Base-by-base conservation (phyloP, 2,888 invertebrate species). In the Incurvaria masculella region DNA sequence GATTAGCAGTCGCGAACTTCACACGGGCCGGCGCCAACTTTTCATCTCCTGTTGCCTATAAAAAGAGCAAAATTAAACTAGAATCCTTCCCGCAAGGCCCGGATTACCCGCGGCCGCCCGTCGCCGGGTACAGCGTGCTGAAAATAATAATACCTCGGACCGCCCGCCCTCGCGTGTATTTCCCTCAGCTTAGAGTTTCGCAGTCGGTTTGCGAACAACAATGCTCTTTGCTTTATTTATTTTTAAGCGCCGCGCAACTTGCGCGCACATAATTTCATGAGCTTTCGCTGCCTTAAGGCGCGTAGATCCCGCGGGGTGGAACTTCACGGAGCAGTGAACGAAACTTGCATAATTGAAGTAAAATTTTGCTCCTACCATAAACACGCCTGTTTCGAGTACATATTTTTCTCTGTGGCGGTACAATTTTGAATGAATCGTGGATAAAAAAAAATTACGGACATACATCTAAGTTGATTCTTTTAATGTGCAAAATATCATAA, bases 1-100 rank as follows among this genome's bases (percentile, higher is more conserved):
- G 75, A 75, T 76, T 76, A 75, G 69, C 63, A 62, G 61, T 61
- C 64, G 68, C 64, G 65, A 75, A 72, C 64, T 72, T 59, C 55
- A 58, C 57, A 56, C 55, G 57, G 60, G 59, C 62, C 56, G 57
- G 54, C 62, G 53, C 51, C 55, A 71, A 75, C 69, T 74, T 74
- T 69, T 68, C 72, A 71, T 68, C 72, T 70, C 66, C 65, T 69
- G 69, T 69, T 69, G 66, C 68, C 67, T 69, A 64, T 62, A 61
- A 61, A 64, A 67, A 66, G 61, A 66, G 59, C 65, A 66, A 64
- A 64, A 62, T 62, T 55, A 55, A 59, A 64, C 62, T 62, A 58
- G 59, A 63, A 63, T 61, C 61, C 60, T 14, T 33, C 33, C 51
- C 56, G 60, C 57, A 56, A 50, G 58, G 33, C 47, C 42, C 26